Evolutionary conservation across 2,888 invertebrate species (phyloP), one percentile per base, ranked within the genome.

Genomic region (Leptarthrus brevirostris): DNA sequence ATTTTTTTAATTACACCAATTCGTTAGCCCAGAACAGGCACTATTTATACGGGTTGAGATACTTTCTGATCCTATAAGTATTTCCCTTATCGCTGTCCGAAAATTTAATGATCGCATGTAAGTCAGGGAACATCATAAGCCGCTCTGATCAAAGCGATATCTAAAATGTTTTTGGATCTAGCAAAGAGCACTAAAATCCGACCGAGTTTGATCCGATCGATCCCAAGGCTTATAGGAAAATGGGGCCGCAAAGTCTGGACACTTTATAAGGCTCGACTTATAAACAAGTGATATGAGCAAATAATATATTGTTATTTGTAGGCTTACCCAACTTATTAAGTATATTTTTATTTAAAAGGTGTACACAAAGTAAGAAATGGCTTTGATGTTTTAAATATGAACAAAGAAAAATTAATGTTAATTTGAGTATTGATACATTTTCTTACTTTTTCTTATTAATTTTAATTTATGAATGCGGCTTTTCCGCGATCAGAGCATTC

Each of bases 81-180:
- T 30, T 58, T 34, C 72, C 72, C 74, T 74, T 74, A 74, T 74
- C 74, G 30, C 26, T 58, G 40, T 36, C 69, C 75, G 40, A 73
- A 73, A 73, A 72, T 58, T 75, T 75, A 73, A 75, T 66, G 73
- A 72, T 69, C 69, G 58, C 72, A 54, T 72, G 74, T 74, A 74
- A 74, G 36, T 36, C 61, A 36, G 47, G 47, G 54, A 44, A 66
- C 49, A 66, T 66, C 14, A 53, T 34, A 71, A 54, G 54, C 40
- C 54, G 71, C 71, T 54, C 5, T 14, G 71, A 71, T 71, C 71
- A 71, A 71, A 71, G 71, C 40, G 40, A 40, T 36, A 20, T 71
- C 44, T 40, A 36, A 26, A 52, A 36, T 24, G 22, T 71, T 30
- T 66, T 16, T 24, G 47, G 26, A 26, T 61, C 26, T 24, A 16